Conservation (phyloP, 2,797 vertebrate species). For the Apogon hyalosoma region DNA sequence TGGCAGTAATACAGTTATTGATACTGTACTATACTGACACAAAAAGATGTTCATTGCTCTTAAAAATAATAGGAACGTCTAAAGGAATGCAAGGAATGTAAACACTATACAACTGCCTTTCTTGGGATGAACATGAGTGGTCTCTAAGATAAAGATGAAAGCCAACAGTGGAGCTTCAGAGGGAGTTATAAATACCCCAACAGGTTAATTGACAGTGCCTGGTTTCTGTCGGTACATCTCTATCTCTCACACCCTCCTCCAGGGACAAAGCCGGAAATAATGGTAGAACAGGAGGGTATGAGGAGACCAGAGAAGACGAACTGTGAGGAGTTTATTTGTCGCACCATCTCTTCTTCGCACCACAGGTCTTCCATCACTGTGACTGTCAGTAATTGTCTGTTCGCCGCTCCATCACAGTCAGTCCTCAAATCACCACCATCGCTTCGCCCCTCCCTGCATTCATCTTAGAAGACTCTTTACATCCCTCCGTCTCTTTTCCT, state of each 20-base stretch:
- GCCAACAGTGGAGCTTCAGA: background rate
- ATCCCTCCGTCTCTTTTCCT: conserved; percentile 19
- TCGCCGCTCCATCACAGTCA: conserved; percentile 55
- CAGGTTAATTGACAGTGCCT: conserved; percentile 8
- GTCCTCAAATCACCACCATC: conserved; percentile 39
- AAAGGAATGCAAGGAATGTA: conserved; percentile 22
- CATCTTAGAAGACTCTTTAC: conserved; percentile 17
- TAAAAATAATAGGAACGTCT: background rate
- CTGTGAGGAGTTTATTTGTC: conserved; percentile 61
- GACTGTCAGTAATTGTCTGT: conserved; percentile 71
- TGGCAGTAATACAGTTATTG: too few species aligned
- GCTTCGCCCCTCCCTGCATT: conserved; percentile 16
- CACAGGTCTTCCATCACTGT: conserved; percentile 62
- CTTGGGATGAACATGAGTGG: background rate
- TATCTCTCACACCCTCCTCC: background rate
- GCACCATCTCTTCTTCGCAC: conserved; percentile 54
- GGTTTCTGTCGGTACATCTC: conserved; percentile 20
- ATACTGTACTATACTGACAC: too few species aligned
- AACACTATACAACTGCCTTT: conserved; percentile 4
- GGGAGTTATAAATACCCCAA: conserved; percentile 12
- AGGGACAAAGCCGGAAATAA: background rate
- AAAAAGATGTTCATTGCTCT: background rate
- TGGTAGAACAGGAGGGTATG: conserved; percentile 6
- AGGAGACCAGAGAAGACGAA: conserved; percentile 40
- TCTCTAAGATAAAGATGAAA: conserved; percentile 19